Evolutionary conservation across 2,113 vertebrate species (phyloP), one percentile per base, ranked within the genome.

Genomic region (Romanogobio albipinnatus): DNA sequence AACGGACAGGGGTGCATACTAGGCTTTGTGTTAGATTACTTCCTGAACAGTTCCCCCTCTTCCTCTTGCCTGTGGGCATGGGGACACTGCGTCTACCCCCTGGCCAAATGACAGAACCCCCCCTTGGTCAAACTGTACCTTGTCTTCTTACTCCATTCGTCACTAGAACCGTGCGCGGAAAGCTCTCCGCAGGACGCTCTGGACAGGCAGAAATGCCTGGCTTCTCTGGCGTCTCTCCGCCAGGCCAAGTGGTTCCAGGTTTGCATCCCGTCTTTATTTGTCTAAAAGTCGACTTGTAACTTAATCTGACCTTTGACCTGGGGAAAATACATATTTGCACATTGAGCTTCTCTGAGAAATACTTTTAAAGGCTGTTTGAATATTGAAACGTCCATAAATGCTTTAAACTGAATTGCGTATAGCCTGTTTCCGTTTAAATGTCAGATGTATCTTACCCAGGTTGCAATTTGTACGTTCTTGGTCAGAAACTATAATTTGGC

Each of bases 231-330:
- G 95, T 98, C 98, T 94, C 97, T 99, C 94, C 98, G 98, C 93
- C 98, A 99, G 96, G 96, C 98, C 96, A 99, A 99, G 96, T 99
- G 98, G 98, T 99, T 99, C 95, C 98, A 99, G 98, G 98, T 99
- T 99, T 97, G 98, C 97, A 98, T 96, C 96, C 96, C 96, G 96
- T 97, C 97, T 96, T 99, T 97, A 95, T 96, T 96, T 97, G 85
- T 82, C 66, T 71, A 71, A 71, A 73, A 82, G 81, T 82, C 78
- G 87, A 86, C 87, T 85, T 88, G 58, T 82, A 77, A 82, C 75
- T 81, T 77, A 71, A 85, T 51, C 43, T 86, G 59, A 68, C 62
- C 76, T 53, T 64, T 82, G 26, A 85, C 84, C 78, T 43, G 78
- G 77, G 84, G 5, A 81, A 73, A 19, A 81, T 86, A 82, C 81